Base-by-base conservation (phyloP, 2,113 vertebrate genomes). In the Apeltes quadracus region DNA sequence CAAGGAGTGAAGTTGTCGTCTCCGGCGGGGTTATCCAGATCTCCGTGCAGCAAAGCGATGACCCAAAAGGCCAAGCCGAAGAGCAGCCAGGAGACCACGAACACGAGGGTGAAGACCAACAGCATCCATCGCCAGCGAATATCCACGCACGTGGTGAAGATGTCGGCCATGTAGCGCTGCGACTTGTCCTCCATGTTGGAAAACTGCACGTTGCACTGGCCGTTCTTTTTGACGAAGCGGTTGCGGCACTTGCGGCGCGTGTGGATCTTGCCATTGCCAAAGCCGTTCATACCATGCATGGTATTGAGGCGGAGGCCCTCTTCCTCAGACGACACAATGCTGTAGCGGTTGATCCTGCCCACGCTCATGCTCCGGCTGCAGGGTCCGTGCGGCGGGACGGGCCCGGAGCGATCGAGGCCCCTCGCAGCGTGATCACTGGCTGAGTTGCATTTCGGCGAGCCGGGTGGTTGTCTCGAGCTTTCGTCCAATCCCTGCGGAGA, bases 51-150 rank as follows among this genome's bases (percentile, higher is more conserved):
- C 61, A 98, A 93, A 0, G 97, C 97, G n/a, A 98, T 97, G 38
- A 98, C 91, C 97, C 97, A 99, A 91, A 98, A 99, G 76, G 96
- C 94, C 73, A 99, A 64, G 4, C 97, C 97, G 0, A 99, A 99
- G 22, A 90, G 89, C 50, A 99, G 91, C 97, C 97, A 99, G 57
- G 97, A 98, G 43, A 97, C 81, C 1, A 98, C 95, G 64, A 99
- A 99, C 4, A 97, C 97, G 34, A 98, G 90, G 0, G 95, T 98
- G 90, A 99, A 99, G 79, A 98, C 92, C 67, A 98, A 72, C 29
- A 99, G 89, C 97, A 99, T 97, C 90, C 97, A 99, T 58, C 97
- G 94, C 97, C 97, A 99, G 83, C 97, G 96, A 72, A 98, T 96
- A 81, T 99, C 97, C 72, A 99, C 97, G 0, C 97, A 99, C 0